A percentile compares a stretch with the other conserved stretches of the same genome.
phyloP scores from a whole-genome alignment of 2,888 invertebrate genomes.

The Pseudanteris insignis region DNA sequence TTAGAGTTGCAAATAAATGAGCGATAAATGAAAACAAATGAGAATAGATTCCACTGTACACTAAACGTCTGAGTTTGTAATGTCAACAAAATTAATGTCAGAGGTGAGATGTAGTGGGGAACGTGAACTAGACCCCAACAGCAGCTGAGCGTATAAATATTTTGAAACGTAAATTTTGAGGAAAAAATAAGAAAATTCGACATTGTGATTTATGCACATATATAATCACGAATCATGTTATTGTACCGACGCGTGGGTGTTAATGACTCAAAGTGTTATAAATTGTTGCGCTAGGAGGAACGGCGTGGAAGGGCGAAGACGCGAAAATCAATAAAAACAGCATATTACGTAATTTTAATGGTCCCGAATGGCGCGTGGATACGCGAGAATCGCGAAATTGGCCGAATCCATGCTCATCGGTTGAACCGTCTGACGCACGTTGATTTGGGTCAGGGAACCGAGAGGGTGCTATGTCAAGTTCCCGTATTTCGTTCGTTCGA shows the following conservation, averaged over 20 bases:
- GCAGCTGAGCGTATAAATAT: constrained; percentile 19
- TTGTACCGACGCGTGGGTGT: constrained; percentile 17
- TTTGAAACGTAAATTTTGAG: constrained; percentile 22
- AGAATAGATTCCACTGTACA: no score
- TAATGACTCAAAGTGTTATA: constrained; percentile 37
- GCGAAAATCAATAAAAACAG: constrained; percentile 31
- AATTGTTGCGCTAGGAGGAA: constrained; percentile 20
- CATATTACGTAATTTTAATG: constrained; percentile 30
- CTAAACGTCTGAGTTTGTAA: no score
- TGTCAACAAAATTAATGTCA: constrained; percentile 8
- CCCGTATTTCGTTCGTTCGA: no score
- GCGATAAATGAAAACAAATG: no score
- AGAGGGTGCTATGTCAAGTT: no score
- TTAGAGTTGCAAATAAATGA: no score
- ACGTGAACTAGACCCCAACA: constrained; percentile 6
- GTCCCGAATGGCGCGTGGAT: constrained; percentile 4
- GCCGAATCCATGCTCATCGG: no score
- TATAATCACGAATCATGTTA: no score
- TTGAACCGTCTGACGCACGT: no score
- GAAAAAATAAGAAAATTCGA: no score
- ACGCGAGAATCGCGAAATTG: no score
- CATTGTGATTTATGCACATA: constrained; percentile 30
- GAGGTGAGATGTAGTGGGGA: neutral
- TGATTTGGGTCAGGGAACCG: no score
- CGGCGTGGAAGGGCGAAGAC: neutral